A percentile compares a stretch with the other conserved stretches of the same genome.
Evolutionary conservation across 2,797 vertebrate species (phyloP).

Genomic region (Syngnathus rostellatus): DNA sequence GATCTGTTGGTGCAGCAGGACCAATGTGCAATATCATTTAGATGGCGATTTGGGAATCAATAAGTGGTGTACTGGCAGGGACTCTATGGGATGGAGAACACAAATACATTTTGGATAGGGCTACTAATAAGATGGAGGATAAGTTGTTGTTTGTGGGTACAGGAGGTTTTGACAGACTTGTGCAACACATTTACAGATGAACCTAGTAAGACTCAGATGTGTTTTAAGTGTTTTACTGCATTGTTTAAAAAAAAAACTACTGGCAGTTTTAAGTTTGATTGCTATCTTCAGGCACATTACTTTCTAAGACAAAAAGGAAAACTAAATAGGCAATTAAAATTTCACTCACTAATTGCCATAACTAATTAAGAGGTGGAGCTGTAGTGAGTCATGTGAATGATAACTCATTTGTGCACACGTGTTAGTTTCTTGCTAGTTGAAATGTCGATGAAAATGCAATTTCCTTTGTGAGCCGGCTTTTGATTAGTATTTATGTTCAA

Average conservation of each 20-base stretch:
- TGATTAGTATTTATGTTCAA: background rate
- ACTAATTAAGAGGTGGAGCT: background rate
- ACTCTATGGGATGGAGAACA: background rate
- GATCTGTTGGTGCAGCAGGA: no score
- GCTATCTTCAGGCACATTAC: background rate
- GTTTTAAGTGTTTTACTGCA: background rate
- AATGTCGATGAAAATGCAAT: background rate
- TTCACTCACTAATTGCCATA: background rate
- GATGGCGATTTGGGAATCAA: no score
- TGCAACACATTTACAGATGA: background rate
- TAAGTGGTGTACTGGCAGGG: no score
- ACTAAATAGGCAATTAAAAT: background rate
- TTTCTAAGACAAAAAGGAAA: background rate
- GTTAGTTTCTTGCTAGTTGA: background rate
- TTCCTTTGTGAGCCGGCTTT: background rate
- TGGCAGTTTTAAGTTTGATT: background rate
- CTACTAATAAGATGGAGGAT: background rate
- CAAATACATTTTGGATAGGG: background rate
- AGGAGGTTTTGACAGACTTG: background rate
- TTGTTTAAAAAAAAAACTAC: background rate
- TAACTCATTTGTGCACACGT: background rate
- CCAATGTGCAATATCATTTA: no score
- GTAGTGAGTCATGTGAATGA: background rate
- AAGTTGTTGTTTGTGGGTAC: background rate
- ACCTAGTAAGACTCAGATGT: background rate